A percentile compares a stretch with the other conserved stretches of the same genome.
These are phyloP conservation scores for Passer montanus DNA, from an alignment of 2,113 vertebrate genomes.

Conservation along the genomic window DNA sequence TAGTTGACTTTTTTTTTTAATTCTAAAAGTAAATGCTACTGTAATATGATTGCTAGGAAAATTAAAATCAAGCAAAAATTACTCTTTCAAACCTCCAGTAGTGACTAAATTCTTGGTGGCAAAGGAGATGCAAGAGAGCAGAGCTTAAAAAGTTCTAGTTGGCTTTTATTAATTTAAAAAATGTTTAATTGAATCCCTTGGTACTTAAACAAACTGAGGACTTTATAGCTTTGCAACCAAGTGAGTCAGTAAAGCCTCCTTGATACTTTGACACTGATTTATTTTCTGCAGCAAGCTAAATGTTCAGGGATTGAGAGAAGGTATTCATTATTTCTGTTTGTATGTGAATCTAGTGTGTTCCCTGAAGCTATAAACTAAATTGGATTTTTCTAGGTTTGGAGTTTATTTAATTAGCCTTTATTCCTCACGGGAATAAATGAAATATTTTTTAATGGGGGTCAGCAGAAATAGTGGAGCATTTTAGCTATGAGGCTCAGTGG, in stretches of 20 bases:
- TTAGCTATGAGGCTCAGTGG: background rate
- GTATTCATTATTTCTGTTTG: background rate
- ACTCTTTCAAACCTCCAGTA: background rate
- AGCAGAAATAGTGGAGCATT: background rate
- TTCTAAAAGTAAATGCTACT: background rate
- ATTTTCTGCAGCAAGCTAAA: background rate
- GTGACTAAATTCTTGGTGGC: background rate
- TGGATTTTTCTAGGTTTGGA: background rate
- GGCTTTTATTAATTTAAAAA: background rate
- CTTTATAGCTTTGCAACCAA: background rate
- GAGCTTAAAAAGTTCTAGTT: background rate
- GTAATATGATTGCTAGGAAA: background rate
- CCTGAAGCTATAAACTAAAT: background rate
- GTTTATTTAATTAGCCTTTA: background rate
- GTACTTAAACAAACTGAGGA: background rate
- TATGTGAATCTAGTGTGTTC: background rate
- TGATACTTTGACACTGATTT: background rate
- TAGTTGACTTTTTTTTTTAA: background rate
- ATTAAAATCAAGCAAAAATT: background rate
- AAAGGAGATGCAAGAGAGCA: background rate
- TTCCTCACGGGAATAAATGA: background rate
- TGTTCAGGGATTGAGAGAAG: background rate
- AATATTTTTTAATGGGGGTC: background rate
- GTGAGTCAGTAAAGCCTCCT: background rate
- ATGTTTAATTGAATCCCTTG: background rate